Evolutionary conservation across 1,140 invertebrate genomes (phyloP).

Genomic region (Apis laboriosa): DNA sequence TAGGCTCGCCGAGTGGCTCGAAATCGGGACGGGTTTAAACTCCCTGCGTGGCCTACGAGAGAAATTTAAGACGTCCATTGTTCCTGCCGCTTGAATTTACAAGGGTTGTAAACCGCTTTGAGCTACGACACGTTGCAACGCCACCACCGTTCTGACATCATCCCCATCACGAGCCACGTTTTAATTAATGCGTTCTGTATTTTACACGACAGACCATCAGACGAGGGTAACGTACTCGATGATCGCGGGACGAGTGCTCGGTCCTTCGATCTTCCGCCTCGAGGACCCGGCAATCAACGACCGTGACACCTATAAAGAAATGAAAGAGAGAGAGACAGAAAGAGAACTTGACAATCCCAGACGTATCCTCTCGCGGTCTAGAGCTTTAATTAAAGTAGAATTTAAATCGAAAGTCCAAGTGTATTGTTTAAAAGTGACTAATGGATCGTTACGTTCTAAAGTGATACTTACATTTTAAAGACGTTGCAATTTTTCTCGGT

Average conservation of each 20-base stretch:
- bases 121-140: slow-evolving; percentile 49
- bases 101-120: slow-evolving; percentile 52
- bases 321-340: background rate
- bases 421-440: no score
- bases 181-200: slow-evolving; percentile 55
- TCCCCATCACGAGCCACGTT: slow-evolving; percentile 31
- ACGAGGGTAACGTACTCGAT: slow-evolving; percentile 3
- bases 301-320: background rate
- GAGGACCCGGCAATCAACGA: background rate
- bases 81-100: slow-evolving; percentile 40
- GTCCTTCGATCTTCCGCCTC: background rate
- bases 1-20: slow-evolving; percentile 20
- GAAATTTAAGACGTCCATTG: slow-evolving; percentile 53
- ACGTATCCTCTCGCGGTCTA: no score
- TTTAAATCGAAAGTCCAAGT: no score
- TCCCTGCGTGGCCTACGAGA: slow-evolving; percentile 33
- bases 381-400: no score
- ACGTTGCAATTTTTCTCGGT: no score
- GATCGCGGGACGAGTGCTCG: slow-evolving; percentile 2
- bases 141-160: slow-evolving; percentile 36
- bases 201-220: slow-evolving; percentile 16
- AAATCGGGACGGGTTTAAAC: slow-evolving; percentile 46
- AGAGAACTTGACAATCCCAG: no score
- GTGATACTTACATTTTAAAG: no score
- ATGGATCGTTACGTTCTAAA: no score